Conservation (phyloP, 2,888 invertebrate genomes). For the Cryptosula pallasiana region DNA sequence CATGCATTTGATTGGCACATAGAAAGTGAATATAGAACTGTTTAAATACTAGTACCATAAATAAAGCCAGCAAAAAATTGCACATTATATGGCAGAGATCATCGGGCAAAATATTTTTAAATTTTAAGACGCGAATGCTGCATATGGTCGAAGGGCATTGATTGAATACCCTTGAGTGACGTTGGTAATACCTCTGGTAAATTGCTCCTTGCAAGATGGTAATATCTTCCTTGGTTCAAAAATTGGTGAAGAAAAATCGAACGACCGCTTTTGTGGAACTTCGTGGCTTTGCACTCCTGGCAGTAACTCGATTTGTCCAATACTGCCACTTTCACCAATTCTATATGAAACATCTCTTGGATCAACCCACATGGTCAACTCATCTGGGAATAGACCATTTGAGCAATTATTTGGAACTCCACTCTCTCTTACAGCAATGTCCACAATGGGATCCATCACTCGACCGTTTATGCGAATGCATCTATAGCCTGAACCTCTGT, state of each 20-base stretch:
- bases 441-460: slow-evolving; percentile 66
- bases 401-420: slow-evolving; percentile 57
- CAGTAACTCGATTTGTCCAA: slow-evolving; percentile 56
- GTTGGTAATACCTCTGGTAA: neutral
- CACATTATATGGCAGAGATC: slow-evolving; percentile 24
- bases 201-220: slow-evolving; percentile 11
- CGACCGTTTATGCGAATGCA: slow-evolving; percentile 65
- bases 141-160: neutral
- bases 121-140: neutral
- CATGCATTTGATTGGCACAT: slow-evolving; percentile 23
- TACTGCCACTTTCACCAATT: slow-evolving; percentile 64
- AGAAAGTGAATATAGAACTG: neutral
- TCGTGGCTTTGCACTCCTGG: neutral
- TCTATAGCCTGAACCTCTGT: slow-evolving; percentile 68
- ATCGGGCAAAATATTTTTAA: neutral
- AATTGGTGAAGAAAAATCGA: neutral
- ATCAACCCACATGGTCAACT: slow-evolving; percentile 73
- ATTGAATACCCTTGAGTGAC: neutral
- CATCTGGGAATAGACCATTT: slow-evolving; percentile 61
- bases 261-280: neutral
- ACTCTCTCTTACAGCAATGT: slow-evolving; percentile 62
- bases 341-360: slow-evolving; percentile 67
- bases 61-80: slow-evolving; percentile 22
- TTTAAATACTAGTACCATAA: slow-evolving; percentile 7
- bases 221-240: neutral